These are phyloP conservation scores for Dendropsophus ebraccatus DNA, from an alignment of 2,113 vertebrate genomes.

Conservation along the genomic window DNA sequence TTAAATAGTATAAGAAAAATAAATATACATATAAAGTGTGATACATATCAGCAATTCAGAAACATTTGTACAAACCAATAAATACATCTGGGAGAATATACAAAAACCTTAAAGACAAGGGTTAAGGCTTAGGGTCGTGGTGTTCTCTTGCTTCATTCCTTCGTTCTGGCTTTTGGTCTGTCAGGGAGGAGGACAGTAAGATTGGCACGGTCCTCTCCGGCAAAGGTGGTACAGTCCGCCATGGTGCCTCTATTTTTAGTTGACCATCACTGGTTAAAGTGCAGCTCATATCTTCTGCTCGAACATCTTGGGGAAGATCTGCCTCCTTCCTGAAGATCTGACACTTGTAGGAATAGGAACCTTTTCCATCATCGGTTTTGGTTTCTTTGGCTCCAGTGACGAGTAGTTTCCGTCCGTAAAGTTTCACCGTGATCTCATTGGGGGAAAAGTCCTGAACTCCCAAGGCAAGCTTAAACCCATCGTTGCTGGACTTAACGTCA, in stretches of 20 bases:
- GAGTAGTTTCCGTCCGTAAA: constrained; percentile 59
- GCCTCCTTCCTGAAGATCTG: constrained; percentile 62
- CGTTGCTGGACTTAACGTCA: constrained; percentile 12
- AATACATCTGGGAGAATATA: not conserved
- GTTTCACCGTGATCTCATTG: constrained; percentile 60
- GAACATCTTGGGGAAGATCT: constrained; percentile 58
- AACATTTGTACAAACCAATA: not conserved
- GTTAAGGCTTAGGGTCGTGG: not conserved
- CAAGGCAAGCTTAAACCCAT: constrained; percentile 64
- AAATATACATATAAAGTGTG: not conserved
- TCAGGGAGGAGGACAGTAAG: not conserved
- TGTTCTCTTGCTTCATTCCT: not conserved
- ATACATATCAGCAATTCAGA: not conserved
- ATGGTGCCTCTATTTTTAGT: constrained; percentile 57
- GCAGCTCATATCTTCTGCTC: constrained; percentile 55
- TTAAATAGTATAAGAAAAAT: not conserved
- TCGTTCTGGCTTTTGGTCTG: not conserved
- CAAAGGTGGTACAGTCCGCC: constrained; percentile 60
- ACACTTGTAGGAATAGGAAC: constrained; percentile 56
- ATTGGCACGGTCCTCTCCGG: constrained; percentile 65
- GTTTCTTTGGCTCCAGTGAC: constrained; percentile 58
- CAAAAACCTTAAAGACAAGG: not conserved
- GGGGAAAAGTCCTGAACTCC: constrained; percentile 62
- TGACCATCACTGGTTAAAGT: constrained; percentile 56
- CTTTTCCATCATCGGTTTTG: constrained; percentile 47